Evolutionary conservation across 2,113 vertebrate species (phyloP).

Genomic region (Urocitellus parryii): DNA sequence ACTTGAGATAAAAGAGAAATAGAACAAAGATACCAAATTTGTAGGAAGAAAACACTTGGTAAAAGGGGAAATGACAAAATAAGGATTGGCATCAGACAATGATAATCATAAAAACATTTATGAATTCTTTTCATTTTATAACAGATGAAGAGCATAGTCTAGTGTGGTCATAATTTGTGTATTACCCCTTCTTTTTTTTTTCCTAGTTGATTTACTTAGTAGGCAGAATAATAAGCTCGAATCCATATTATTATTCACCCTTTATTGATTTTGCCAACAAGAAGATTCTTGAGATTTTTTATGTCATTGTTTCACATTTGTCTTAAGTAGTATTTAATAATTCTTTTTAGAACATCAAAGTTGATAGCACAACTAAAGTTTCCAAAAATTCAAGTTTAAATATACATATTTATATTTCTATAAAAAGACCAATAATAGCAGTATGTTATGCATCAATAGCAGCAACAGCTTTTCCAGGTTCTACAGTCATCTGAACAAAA

Average conservation of each 20-base stretch:
- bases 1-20: background rate
- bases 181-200: background rate
- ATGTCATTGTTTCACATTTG: constrained; percentile 19
- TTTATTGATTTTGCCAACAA: constrained; percentile 29
- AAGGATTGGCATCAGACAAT: background rate
- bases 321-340: background rate
- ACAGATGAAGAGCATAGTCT: constrained; percentile 32
- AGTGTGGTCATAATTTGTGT: background rate
- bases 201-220: background rate
- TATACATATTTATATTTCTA: too few species aligned
- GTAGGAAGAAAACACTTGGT: background rate
- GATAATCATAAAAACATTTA: background rate
- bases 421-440: too few species aligned
- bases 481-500: too few species aligned
- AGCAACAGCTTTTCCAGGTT: too few species aligned
- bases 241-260: background rate
- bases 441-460: too few species aligned
- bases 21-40: constrained; percentile 6
- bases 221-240: background rate
- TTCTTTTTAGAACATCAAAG: background rate
- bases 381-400: too few species aligned
- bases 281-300: constrained; percentile 42
- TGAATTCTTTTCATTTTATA: constrained; percentile 8
- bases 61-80: background rate
- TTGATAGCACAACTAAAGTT: too few species aligned